A percentile compares a stretch with the other conserved stretches of the same genome.
Conservation (phyloP, 2,797 vertebrate genomes). For the Glossophaga mutica region DNA sequence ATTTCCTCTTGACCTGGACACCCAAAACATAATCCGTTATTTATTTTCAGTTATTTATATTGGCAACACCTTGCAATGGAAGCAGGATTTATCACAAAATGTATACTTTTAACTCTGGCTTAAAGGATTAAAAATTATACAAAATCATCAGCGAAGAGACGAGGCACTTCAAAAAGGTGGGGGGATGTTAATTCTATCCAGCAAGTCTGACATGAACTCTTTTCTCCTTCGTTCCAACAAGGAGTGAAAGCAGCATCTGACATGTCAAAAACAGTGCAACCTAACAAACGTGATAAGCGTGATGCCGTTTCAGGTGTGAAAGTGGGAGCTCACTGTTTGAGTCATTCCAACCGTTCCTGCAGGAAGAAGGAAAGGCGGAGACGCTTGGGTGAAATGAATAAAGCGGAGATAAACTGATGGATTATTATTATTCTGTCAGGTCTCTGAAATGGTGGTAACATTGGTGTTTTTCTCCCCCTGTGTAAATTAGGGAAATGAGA, state of each 20-base stretch:
- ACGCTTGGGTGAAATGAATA: neutral
- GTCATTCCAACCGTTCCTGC: neutral
- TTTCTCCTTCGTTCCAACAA: slow-evolving; percentile 18
- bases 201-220: slow-evolving; percentile 24
- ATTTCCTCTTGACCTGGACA: neutral
- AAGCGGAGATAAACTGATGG: neutral
- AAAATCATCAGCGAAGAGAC: slow-evolving; percentile 4
- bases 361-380: neutral
- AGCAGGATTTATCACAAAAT: neutral
- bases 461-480: neutral
- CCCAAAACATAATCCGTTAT: neutral
- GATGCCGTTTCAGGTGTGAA: neutral
- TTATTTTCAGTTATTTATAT: slow-evolving; percentile 17
- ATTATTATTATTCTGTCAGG: neutral
- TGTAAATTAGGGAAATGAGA: neutral
- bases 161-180: neutral
- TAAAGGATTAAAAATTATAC: slow-evolving; percentile 35
- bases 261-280: slow-evolving; percentile 58
- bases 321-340: neutral
- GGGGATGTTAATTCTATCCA: slow-evolving; percentile 44
- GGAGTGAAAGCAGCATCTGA: slow-evolving; percentile 21
- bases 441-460: neutral
- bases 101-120: neutral
- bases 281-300: neutral
- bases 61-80: neutral